Percentiles rank a stretch among this genome's conserved stretches.
phyloP scores from a whole-genome alignment of 2,113 vertebrate genomes.

The Chaenogobius annularis region DNA sequence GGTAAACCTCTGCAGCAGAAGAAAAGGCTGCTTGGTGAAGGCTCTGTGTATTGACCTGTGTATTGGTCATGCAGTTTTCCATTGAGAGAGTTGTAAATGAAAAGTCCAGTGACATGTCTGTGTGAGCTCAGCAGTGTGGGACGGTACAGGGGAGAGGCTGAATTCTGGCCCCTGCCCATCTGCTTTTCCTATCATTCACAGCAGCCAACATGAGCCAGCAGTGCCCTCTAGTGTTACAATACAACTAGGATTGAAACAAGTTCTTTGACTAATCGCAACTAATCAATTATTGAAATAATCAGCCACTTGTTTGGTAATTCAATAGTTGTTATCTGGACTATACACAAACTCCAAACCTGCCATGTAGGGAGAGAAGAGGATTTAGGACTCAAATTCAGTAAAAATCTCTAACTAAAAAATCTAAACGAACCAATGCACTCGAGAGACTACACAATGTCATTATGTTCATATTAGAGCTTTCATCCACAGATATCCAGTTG shows the following conservation, averaged over 20 bases:
- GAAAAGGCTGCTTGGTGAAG: slow-evolving; percentile 42
- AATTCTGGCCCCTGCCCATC: slow-evolving; percentile 12
- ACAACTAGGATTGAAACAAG: background rate
- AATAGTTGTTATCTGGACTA: background rate
- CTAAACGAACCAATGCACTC: background rate
- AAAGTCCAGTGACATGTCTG: slow-evolving; percentile 62
- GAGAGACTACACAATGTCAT: no score
- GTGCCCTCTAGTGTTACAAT: slow-evolving; percentile 54
- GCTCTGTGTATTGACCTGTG: slow-evolving; percentile 74
- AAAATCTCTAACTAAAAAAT: no score
- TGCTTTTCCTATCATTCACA: slow-evolving; percentile 7
- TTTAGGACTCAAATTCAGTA: background rate
- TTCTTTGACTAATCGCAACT: no score
- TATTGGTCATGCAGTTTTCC: slow-evolving; percentile 69
- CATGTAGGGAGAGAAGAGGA: background rate
- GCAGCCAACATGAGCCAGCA: slow-evolving; percentile 17
- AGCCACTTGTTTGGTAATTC: no score
- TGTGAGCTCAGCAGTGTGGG: slow-evolving; percentile 59
- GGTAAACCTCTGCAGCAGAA: slow-evolving; percentile 73
- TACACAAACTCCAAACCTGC: background rate
- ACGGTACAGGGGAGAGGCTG: slow-evolving; percentile 17
- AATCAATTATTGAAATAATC: no score
- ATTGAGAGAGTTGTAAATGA: slow-evolving; percentile 61
- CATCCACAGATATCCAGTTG: background rate
- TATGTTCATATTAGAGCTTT: background rate